Percentiles rank a stretch among this genome's conserved stretches.
Conservation (phyloP, 2,888 invertebrate genomes). For the Drosophila merina region DNA sequence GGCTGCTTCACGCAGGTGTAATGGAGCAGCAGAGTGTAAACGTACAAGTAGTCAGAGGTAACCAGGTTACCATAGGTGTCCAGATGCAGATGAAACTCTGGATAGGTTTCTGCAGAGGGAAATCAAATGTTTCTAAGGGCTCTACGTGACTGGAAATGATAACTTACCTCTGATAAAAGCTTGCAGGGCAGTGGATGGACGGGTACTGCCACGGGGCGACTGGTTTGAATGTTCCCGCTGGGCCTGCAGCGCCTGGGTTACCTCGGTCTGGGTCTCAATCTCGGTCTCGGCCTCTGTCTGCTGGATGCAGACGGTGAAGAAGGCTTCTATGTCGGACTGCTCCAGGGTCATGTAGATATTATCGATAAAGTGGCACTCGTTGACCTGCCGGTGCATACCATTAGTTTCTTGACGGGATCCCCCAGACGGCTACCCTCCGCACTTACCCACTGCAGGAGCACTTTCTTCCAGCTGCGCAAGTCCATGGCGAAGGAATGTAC, state of each 20-base stretch:
- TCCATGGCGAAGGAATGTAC: slow-evolving; percentile 6
- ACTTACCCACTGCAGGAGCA: slow-evolving; percentile 34
- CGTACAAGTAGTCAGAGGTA: slow-evolving; percentile 77
- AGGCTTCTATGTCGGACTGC: slow-evolving; percentile 79
- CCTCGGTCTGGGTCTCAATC: slow-evolving; percentile 16
- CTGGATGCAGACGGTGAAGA: slow-evolving; percentile 66
- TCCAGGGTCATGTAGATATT: slow-evolving; percentile 71
- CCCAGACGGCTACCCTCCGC: too few species aligned
- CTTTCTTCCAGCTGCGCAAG: slow-evolving; percentile 24
- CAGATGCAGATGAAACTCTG: slow-evolving; percentile 67
- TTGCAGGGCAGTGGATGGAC: slow-evolving; percentile 25
- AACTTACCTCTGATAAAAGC: slow-evolving; percentile 74
- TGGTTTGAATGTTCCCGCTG: slow-evolving; percentile 5
- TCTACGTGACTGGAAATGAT: not conserved
- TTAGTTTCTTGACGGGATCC: not conserved
- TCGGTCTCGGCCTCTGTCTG: slow-evolving; percentile 30
- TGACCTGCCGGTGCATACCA: slow-evolving; percentile 57
- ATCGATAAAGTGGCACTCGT: slow-evolving; percentile 71
- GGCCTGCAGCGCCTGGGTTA: slow-evolving; percentile 18
- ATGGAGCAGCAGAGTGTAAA: slow-evolving; percentile 81
- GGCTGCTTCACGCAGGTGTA: slow-evolving; percentile 80
- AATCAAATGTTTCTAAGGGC: not conserved
- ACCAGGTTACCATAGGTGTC: slow-evolving; percentile 69
- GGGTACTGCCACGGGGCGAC: not conserved
- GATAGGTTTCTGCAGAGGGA: slow-evolving; percentile 57